phyloP scores from a whole-genome alignment of 2,888 invertebrate species.

The Dryobota labecula region DNA sequence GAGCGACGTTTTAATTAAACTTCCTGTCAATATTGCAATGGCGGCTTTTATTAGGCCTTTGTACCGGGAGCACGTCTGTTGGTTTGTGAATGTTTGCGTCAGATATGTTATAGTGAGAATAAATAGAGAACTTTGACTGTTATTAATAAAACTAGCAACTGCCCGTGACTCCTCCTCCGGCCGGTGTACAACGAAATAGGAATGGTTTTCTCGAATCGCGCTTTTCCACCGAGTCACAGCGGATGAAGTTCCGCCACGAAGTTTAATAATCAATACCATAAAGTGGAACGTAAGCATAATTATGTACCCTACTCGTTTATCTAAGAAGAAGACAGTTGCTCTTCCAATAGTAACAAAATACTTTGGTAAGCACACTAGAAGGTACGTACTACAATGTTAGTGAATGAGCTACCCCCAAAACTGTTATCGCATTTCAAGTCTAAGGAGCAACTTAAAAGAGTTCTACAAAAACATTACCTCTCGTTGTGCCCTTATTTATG shows the following conservation, averaged over 20 bases:
- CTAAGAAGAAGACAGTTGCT: no score
- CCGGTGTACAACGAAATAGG: background rate
- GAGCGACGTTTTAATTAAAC: constrained; percentile 63
- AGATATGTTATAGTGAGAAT: constrained; percentile 5
- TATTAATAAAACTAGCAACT: background rate
- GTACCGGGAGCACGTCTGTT: constrained; percentile 17
- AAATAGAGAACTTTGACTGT: background rate
- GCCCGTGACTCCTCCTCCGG: background rate
- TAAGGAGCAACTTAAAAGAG: no score
- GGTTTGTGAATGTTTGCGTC: background rate
- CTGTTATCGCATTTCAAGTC: no score
- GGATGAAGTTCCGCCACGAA: background rate
- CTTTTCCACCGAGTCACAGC: background rate
- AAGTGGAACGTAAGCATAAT: no score
- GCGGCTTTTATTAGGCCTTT: constrained; percentile 42
- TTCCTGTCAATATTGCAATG: constrained; percentile 57
- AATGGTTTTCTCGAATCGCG: background rate
- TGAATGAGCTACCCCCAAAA: no score
- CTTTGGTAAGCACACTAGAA: no score
- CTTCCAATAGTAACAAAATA: no score
- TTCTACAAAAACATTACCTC: no score
- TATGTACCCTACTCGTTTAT: no score
- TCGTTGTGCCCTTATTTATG: no score
- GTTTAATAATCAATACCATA: no score
- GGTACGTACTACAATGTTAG: no score